Evolutionary conservation across 2,797 vertebrate genomes (phyloP).

Genomic region (Tapirus indicus): DNA sequence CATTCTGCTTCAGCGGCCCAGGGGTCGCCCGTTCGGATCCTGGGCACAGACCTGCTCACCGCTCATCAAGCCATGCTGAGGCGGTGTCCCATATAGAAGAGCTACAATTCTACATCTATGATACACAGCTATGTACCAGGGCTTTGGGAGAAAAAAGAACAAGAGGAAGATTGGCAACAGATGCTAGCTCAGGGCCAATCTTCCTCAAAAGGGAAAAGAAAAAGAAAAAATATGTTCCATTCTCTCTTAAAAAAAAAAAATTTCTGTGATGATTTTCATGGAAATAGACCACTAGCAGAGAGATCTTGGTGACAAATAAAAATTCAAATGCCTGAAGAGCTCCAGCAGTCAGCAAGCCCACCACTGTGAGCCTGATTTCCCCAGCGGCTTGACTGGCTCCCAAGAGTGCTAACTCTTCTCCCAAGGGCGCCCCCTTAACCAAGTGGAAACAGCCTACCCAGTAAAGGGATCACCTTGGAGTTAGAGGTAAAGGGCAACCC

Average conservation of each 20-base stretch:
- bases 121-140: too few relatives aligned
- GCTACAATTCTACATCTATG: too few relatives aligned
- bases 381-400: neutral
- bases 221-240: too few relatives aligned
- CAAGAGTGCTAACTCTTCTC: neutral
- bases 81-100: too few relatives aligned
- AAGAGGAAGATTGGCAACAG: too few relatives aligned
- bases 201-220: too few relatives aligned
- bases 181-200: too few relatives aligned
- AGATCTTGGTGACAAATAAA: slow-evolving; percentile 66
- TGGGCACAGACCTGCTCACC: too few relatives aligned
- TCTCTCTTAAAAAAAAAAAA: neutral
- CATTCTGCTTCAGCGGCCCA: too few relatives aligned
- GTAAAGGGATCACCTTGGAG: neutral
- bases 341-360: slow-evolving; percentile 22
- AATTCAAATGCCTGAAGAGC: slow-evolving; percentile 55
- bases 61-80: too few relatives aligned
- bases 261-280: slow-evolving; percentile 65
- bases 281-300: slow-evolving; percentile 67
- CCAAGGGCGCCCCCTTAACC: neutral
- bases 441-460: neutral
- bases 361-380: neutral
- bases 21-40: too few relatives aligned
- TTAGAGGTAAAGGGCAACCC: neutral
- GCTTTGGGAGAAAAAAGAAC: too few relatives aligned